Evolutionary conservation across 2,797 vertebrate species (phyloP), one percentile per base, ranked within the genome.

Genomic region (Manis javanica): DNA sequence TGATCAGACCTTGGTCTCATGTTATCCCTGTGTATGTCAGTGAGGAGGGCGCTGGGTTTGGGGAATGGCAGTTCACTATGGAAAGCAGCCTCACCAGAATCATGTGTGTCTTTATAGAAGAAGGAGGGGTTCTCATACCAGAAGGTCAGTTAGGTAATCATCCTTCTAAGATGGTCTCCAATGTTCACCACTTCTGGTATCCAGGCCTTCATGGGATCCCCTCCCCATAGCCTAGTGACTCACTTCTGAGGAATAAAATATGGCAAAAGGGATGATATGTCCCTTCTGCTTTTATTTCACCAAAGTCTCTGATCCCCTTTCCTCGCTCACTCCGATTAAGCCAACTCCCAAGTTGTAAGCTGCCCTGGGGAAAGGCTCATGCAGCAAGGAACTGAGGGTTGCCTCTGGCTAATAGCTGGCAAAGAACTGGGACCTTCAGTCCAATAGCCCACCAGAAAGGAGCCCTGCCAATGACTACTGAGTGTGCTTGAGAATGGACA

Each of bases 221-320:
- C 61, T 91, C 34, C 34, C 39, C 29, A 59, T 31, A 39, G 89
- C 42, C 53, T 75, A 51, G 39, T 37, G 42, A 92, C 46, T 93
- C 39, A 93, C 14, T 87, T 91, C 69, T 79, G 61, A 79, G 83
- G 51, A 64, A 26, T 2, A 91, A 74, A 91, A 83, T 74, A 78
- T 57, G 26, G 61, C 63, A 69, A 72, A 55, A 14, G n/a, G 61
- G 34, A 77, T 63, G 63, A 59, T 11, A 42, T 24, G 68, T 71
- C 71, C 13, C n/a, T 94, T 63, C 37, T 34, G 64, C 89, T 63
- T 53, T 57, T 88, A 39, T 85, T 87, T 90, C 66, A 71, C 49
- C 7, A 49, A 94, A 88, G 8, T 46, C n/a, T 91, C 13, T 34
- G 18, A 49, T 78, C 39, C 15, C 7, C 24, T n/a, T 29, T 14